These are phyloP conservation scores for Horisme vitalbata DNA, from an alignment of 2,888 invertebrate species.

Conservation along the genomic window DNA sequence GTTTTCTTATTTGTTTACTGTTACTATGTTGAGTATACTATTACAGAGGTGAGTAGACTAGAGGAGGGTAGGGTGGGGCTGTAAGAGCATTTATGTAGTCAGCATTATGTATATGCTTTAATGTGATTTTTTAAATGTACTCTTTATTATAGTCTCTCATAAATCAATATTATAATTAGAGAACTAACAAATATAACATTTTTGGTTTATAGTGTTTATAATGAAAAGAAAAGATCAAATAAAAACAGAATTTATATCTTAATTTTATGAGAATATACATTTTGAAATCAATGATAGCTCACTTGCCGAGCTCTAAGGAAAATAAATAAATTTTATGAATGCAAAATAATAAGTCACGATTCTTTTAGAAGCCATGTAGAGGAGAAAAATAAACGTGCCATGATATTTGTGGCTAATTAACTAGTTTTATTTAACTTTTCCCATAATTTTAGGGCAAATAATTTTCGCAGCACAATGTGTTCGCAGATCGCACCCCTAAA, in stretches of 20 bases:
- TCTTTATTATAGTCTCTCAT: slow-evolving; percentile 82
- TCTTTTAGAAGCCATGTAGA: slow-evolving; percentile 84
- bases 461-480: too few species aligned
- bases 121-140: slow-evolving; percentile 84
- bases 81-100: slow-evolving; percentile 80
- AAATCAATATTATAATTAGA: slow-evolving; percentile 79
- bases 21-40: slow-evolving; percentile 65
- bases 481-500: too few species aligned
- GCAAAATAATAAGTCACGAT: slow-evolving; percentile 83
- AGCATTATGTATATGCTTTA: slow-evolving; percentile 84
- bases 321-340: slow-evolving; percentile 75
- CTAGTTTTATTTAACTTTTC: slow-evolving; percentile 54
- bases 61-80: slow-evolving; percentile 59
- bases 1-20: slow-evolving; percentile 69
- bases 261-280: slow-evolving; percentile 80
- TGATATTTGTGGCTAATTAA: slow-evolving; percentile 80
- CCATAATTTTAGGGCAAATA: not conserved
- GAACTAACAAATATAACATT: slow-evolving; percentile 79
- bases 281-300: slow-evolving; percentile 79
- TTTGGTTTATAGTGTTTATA: slow-evolving; percentile 74
- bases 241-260: slow-evolving; percentile 81
- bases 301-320: slow-evolving; percentile 72
- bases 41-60: slow-evolving; percentile 37
- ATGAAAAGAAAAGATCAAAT: slow-evolving; percentile 64
- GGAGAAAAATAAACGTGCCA: slow-evolving; percentile 84